Evolutionary conservation across 2,113 vertebrate species (phyloP), one percentile per base, ranked within the genome.

Genomic region (Gadus chalcogrammus): DNA sequence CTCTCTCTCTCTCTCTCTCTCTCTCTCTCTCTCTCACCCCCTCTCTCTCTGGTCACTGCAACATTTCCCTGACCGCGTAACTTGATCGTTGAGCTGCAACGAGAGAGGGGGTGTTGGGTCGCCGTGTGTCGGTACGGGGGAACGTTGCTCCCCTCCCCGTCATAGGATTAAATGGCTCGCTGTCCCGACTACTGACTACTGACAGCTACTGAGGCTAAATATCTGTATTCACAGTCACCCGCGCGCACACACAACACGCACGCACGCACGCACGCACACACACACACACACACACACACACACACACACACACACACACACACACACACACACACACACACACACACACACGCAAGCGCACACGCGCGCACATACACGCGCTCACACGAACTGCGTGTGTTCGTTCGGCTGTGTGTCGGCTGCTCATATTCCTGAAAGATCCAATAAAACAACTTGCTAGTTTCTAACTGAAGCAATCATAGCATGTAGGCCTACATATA

Each of bases 61-160:
- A 90, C 89, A 87, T 86, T 90, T 80, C 83, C 76, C 80, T 77
- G 78, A 71, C 79, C 80, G 79, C 82, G 88, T 87, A 94, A 96
- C 93, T 95, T 92, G 93, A 94, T 91, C 90, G 86, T 88, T 91
- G 91, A 91, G 93, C 94, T 93, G 93, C 93, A 93, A 95, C 93
- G 92, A 92, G 84, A 91, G 86, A 88, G 84, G 82, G 86, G 87
- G 80, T 75, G 85, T 82, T 79, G 78, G 83, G 86, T 88, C 82
- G 72, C 84, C 59, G 70, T 64, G 70, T 80, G 79, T 56, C 70
- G 81, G 72, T 71, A 35, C 71, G 77, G 67, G 5, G 80, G 78
- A 77, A 72, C 84, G 70, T 66, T 73, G 12, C 35, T 24, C 73
- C 52, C 63, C 69, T 76, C 72, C 72, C 82, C 85, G 87, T 87